Evolutionary conservation across 1,140 invertebrate species (phyloP), one percentile per base, ranked within the genome.

Genomic region (Aphidius gifuensis): DNA sequence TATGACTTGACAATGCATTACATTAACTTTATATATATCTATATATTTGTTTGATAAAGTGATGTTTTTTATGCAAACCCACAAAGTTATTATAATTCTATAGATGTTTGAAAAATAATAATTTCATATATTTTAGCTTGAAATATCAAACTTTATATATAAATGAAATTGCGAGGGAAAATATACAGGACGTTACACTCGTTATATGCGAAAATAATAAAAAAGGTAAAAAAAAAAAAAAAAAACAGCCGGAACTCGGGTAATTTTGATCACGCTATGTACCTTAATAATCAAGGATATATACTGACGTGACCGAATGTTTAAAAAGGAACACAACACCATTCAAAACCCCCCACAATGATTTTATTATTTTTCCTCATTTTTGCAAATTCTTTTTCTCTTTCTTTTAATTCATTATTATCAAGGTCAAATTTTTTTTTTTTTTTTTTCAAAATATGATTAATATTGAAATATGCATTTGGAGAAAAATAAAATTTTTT

Each of bases 231-330:
- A 49, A 49, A 58, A 32, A 23, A 46, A 49, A 51, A 51, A 39
- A 57, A 56, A 61, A 61, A 61, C 50, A 46, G 44, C 16, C 23
- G 21, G 39, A 21, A 23, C 5, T 32, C 39, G 54, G 56, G 60
- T 63, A 58, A 63, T 63, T 63, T 63, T 21, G 46, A 58, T 58
- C 61, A 63, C 56, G 61, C 61, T 32, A 58, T 32, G 56, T 55
- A 54, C 51, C 53, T 45, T 42, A 40, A 32, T 32, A 32, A 32
- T 32, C 23, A 32, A 32, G 23, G 23, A 32, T 32, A 32, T 45
- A 50, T 58, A 51, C 47, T 62, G 47, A 55, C 60, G 61, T 54
- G 61, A 63, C 56, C 48, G 43, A 63, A 16, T 48, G 44, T 44
- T 58, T 58, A 48, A 55, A 58, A 58, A 43, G 54, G 54, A 39